Conservation (phyloP, 2,888 invertebrate genomes). For the Melanostoma mellinum region DNA sequence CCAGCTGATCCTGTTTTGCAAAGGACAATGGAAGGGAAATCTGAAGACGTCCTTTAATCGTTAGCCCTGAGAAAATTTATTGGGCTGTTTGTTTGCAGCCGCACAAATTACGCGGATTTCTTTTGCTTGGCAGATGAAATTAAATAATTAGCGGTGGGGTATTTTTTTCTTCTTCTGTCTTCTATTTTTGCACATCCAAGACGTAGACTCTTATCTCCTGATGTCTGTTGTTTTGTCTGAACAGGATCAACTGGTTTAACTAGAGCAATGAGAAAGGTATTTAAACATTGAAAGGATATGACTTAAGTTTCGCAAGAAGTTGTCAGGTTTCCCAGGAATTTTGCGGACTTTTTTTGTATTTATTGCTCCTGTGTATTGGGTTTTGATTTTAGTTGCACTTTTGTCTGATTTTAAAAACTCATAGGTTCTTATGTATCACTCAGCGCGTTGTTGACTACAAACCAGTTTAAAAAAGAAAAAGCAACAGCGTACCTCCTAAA, state of each 20-base stretch:
- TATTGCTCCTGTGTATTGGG: no score
- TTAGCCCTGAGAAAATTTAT: constrained; percentile 54
- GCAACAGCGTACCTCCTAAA: no score
- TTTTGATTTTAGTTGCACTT: no score
- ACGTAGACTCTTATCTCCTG: constrained; percentile 8
- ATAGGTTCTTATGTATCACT: no score
- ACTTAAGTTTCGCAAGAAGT: neutral
- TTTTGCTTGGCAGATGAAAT: constrained; percentile 58
- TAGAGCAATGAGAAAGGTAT: constrained; percentile 28
- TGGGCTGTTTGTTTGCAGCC: constrained; percentile 72
- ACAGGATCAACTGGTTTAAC: constrained; percentile 59
- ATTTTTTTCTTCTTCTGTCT: constrained; percentile 42
- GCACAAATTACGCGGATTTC: constrained; percentile 72
- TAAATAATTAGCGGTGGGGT: constrained; percentile 60
- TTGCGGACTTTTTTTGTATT: constrained; percentile 8
- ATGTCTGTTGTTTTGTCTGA: neutral
- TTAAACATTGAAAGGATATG: constrained; percentile 15
- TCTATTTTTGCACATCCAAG: neutral
- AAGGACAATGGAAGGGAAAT: constrained; percentile 48
- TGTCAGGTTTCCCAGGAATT: neutral
- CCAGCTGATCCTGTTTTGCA: constrained; percentile 68
- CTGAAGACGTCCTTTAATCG: constrained; percentile 28
- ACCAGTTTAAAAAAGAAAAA: no score
- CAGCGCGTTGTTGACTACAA: no score
- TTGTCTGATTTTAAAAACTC: no score